phyloP scores from a whole-genome alignment of 1,140 invertebrate genomes.

The Drosophila truncata region DNA sequence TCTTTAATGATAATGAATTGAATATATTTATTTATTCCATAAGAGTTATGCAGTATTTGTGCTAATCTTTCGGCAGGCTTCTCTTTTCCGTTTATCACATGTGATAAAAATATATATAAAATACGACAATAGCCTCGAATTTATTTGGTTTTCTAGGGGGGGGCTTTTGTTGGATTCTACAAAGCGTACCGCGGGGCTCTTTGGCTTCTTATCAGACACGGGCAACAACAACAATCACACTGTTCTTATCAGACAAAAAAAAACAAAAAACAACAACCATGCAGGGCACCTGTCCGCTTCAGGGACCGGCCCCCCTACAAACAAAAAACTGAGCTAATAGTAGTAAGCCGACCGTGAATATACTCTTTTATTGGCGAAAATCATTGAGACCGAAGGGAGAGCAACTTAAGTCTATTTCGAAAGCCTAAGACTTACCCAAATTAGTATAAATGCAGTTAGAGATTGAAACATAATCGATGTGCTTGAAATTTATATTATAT shows the following conservation, averaged over 20 bases:
- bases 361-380: too few relatives aligned
- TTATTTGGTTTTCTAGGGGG: slow-evolving; percentile 55
- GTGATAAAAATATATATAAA: slow-evolving; percentile 52
- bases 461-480: too few relatives aligned
- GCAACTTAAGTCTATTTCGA: too few relatives aligned
- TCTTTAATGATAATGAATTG: background rate
- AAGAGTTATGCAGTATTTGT: slow-evolving; percentile 30
- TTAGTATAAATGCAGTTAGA: too few relatives aligned
- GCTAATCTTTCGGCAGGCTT: slow-evolving; percentile 52
- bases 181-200: slow-evolving; percentile 62
- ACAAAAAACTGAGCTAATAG: background rate
- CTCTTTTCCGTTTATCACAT: slow-evolving; percentile 56
- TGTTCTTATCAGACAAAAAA: slow-evolving; percentile 49
- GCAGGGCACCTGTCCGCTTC: slow-evolving; percentile 54
- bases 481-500: too few relatives aligned
- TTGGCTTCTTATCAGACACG: slow-evolving; percentile 50
- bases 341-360: background rate
- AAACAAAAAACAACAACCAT: slow-evolving; percentile 15
- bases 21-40: background rate
- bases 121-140: slow-evolving; percentile 44
- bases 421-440: too few relatives aligned
- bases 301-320: slow-evolving; percentile 51
- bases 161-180: slow-evolving; percentile 38
- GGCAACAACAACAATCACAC: slow-evolving; percentile 25
- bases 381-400: too few relatives aligned